Evolutionary conservation across 2,797 vertebrate genomes (phyloP), one percentile per base, ranked within the genome.

Genomic region (Acrossocheilus wenchowensis): DNA sequence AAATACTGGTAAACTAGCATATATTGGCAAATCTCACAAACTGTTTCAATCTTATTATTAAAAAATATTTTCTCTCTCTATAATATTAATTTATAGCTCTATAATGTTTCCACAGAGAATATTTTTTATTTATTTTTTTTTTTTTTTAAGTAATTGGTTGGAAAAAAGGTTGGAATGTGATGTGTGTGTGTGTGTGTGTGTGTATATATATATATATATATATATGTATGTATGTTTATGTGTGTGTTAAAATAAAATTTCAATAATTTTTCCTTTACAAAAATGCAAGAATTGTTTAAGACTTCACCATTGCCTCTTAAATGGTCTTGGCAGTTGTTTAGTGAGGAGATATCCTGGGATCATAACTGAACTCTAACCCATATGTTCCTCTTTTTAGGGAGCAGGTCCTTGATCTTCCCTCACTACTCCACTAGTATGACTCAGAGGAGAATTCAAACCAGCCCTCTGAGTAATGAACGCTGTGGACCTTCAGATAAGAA

Each of bases 401-500:
- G 95, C 91, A 96, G 97, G 92, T 92, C 95, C 1, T 91, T 96
- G 90, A 95, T 97, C 0, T 97, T 96, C 91, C 97, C 96, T 91
- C 97, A 96, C 89, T 93, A 97, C 66, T 77, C 96, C 11, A 92
- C 86, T 91, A 94, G 93, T 12, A 91, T 89, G 93, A 94, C 96
- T 57, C 97, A 96, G 74, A 97, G 96, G 93, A 94, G 96, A 87
- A 96, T 93, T 88, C 94, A 94, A 0, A 91, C 96, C 81, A 93
- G 91, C 83, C 92, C 95, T 1, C 90, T 95, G 90, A 93, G 94
- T 34, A 96, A 90, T 36, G 90, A 96, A 52, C 94, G 94, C 93
- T 96, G 95, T 79, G 95, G 95, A 80, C 93, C 95, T 87, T 93
- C 95, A 84, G 97, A 99, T 91, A 97, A 98, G 93, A 97, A 92